phyloP scores from a whole-genome alignment of 1,140 invertebrate genomes.

The Brachionus rubens region DNA sequence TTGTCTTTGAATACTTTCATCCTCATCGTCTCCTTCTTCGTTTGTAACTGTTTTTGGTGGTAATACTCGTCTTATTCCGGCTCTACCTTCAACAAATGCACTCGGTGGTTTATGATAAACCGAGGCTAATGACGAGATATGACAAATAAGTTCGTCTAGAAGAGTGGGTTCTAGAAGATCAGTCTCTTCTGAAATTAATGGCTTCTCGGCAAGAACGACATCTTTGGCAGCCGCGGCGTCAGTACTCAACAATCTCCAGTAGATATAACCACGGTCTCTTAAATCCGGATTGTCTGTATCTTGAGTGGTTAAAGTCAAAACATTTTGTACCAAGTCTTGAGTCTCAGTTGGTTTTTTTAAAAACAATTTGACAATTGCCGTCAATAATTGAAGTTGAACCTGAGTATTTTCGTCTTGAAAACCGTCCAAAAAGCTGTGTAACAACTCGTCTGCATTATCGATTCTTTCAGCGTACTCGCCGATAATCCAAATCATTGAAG shows the following conservation, averaged over 20 bases:
- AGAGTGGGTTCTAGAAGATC: constrained; percentile 95
- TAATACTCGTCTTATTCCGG: constrained; percentile 55
- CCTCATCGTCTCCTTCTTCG: constrained; percentile 50
- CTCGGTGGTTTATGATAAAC: constrained; percentile 99
- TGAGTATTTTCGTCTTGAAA: constrained; percentile 99
- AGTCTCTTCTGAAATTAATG: constrained; percentile 97
- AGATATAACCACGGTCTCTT: constrained; percentile 96
- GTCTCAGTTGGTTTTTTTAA: constrained; percentile 95
- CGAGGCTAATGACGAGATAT: constrained; percentile 94
- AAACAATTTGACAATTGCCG: constrained; percentile 97
- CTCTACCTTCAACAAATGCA: constrained; percentile 87
- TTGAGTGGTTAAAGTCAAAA: constrained; percentile 85
- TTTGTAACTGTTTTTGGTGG: constrained; percentile 51
- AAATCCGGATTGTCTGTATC: constrained; percentile 99
- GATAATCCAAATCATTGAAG: constrained; percentile 99
- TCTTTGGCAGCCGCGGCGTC: constrained; percentile 98
- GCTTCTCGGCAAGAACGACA: constrained; percentile 96
- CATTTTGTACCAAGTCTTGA: constrained; percentile 90
- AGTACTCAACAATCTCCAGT: constrained; percentile 95
- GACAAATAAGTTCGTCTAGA: constrained; percentile 95
- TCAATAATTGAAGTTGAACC: constrained; percentile 92
- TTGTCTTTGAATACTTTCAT: background rate
- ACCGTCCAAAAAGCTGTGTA: constrained; percentile 98
- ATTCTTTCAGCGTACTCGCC: constrained; percentile 97
- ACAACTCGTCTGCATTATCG: constrained; percentile 95